phyloP scores from a whole-genome alignment of 2,113 vertebrate species.

The Parus major region DNA sequence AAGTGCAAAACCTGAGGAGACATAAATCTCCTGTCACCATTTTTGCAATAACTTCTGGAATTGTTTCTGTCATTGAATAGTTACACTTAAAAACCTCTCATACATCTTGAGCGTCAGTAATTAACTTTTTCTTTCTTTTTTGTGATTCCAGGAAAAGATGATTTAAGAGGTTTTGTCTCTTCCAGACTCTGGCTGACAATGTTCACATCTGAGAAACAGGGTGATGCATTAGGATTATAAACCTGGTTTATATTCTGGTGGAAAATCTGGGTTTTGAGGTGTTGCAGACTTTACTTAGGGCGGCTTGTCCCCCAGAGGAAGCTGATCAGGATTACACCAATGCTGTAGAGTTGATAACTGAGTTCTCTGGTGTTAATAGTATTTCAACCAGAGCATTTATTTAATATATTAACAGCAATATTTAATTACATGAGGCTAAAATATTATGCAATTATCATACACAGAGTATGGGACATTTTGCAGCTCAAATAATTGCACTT shows the following conservation, averaged over 20 bases:
- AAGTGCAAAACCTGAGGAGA: neutral
- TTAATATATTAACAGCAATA: neutral
- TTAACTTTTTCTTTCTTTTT: slow-evolving; percentile 27
- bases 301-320: neutral
- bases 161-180: slow-evolving; percentile 24
- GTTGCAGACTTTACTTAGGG: neutral
- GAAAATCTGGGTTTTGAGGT: neutral
- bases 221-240: neutral
- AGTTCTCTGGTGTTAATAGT: neutral
- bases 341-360: neutral
- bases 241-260: neutral
- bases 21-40: slow-evolving; percentile 24
- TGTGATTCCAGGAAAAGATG: slow-evolving; percentile 30
- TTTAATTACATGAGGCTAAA: neutral
- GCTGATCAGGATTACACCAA: neutral
- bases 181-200: neutral
- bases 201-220: neutral
- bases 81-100: slow-evolving; percentile 42
- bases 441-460: neutral
- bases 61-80: slow-evolving; percentile 44
- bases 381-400: neutral
- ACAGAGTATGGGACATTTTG: neutral
- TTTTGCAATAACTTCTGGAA: slow-evolving; percentile 34
- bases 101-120: slow-evolving; percentile 14
- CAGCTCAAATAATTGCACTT: neutral